Evolutionary conservation across 1,140 invertebrate genomes (phyloP).

Genomic region (Lepidurus apus): DNA sequence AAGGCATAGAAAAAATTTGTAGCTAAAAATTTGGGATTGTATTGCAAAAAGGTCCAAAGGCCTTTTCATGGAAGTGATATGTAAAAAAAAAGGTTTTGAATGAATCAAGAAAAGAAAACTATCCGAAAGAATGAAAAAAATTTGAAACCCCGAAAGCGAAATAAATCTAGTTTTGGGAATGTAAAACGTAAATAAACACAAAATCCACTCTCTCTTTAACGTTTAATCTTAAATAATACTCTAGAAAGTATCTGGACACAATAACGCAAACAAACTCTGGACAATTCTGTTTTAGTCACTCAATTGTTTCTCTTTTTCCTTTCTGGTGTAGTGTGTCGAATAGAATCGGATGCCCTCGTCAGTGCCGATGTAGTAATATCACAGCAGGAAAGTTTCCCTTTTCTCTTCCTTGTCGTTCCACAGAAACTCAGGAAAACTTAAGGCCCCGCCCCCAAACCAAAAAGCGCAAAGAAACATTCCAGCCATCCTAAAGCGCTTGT

Average conservation of each 20-base stretch:
- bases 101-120: not conserved
- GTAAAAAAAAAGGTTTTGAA: not conserved
- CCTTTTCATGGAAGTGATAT: slow-evolving; percentile 16
- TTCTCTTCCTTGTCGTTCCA: not conserved
- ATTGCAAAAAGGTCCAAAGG: slow-evolving; percentile 7
- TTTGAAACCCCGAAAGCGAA: slow-evolving; percentile 8
- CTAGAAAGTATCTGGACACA: not conserved
- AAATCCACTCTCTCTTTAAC: not conserved
- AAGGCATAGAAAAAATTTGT: not conserved
- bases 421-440: not conserved
- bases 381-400: slow-evolving; percentile 1
- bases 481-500: slow-evolving; percentile 1
- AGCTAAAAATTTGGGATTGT: slow-evolving; percentile 22
- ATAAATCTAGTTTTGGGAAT: slow-evolving; percentile 8
- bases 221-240: slow-evolving; percentile 3
- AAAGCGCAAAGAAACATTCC: not conserved
- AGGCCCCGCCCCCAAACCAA: not conserved
- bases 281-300: not conserved
- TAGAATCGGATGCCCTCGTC: slow-evolving; percentile 10
- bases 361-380: slow-evolving; percentile 10
- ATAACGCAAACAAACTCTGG: not conserved
- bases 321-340: not conserved
- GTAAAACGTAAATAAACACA: slow-evolving; percentile 11
- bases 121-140: not conserved
- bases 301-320: not conserved